Evolutionary conservation across 2,113 vertebrate genomes (phyloP).

Genomic region (Reinhardtius hippoglossoides): DNA sequence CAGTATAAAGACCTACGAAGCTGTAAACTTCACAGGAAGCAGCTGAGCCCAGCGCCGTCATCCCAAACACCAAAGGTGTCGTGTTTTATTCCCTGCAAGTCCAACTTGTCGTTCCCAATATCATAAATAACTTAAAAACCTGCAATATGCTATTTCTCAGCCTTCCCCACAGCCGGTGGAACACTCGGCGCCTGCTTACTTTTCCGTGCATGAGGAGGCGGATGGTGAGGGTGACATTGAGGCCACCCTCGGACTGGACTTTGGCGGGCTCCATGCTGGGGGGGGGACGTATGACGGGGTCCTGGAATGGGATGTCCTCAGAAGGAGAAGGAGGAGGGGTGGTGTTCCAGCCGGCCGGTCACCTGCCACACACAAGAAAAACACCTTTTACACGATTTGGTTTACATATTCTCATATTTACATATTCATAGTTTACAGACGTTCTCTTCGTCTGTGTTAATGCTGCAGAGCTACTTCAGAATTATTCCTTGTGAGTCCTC

Average conservation of each 20-base stretch:
- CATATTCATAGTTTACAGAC: too few species aligned
- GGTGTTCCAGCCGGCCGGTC: conserved; percentile 82
- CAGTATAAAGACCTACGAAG: not conserved
- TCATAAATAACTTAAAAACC: not conserved
- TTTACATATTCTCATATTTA: not conserved
- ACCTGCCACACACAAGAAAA: conserved; percentile 74
- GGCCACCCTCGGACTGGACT: conserved; percentile 92
- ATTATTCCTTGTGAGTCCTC: too few species aligned
- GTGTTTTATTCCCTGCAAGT: not conserved
- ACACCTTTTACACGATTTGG: not conserved
- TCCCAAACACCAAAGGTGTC: not conserved
- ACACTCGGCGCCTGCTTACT: conserved; percentile 78
- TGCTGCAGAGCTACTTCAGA: too few species aligned
- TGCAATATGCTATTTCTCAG: not conserved
- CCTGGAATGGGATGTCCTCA: conserved; percentile 53
- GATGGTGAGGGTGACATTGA: conserved; percentile 98
- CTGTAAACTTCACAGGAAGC: not conserved
- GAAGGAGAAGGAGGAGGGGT: conserved; percentile 55
- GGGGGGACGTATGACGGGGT: conserved; percentile 23
- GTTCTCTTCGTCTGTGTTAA: too few species aligned
- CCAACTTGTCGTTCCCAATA: not conserved
- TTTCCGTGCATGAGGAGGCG: conserved; percentile 99
- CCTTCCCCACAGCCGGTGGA: not conserved
- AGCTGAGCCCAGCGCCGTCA: not conserved
- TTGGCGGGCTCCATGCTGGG: conserved; percentile 94